phyloP scores from a whole-genome alignment of 2,888 invertebrate species.

The Trachelus stipa region DNA sequence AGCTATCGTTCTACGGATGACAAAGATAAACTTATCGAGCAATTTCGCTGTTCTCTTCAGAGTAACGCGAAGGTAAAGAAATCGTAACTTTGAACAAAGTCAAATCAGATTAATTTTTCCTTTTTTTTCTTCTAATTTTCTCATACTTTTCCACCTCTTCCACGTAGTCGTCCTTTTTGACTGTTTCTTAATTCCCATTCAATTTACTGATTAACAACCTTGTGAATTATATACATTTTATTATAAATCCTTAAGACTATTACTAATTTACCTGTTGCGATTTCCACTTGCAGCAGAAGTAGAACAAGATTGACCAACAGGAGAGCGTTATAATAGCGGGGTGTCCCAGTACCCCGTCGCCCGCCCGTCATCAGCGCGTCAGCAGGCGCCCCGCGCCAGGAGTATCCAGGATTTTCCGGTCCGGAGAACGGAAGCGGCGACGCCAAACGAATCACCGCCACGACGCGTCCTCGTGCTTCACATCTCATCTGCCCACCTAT shows the following conservation, averaged over 20 bases:
- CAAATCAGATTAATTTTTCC: neutral
- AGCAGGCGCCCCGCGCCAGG: constrained; percentile 59
- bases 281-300: constrained; percentile 48
- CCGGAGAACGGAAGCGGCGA: constrained; percentile 20
- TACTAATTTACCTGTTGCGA: constrained; percentile 47
- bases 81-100: neutral
- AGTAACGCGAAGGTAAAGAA: neutral
- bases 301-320: constrained; percentile 44
- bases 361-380: constrained; percentile 54
- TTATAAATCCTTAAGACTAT: neutral
- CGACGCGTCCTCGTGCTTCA: constrained; percentile 36
- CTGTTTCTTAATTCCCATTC: neutral
- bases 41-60: neutral
- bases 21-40: neutral
- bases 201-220: neutral
- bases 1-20: neutral
- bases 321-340: constrained; percentile 50
- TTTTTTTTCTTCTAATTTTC: neutral
- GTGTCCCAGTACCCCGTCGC: constrained; percentile 57
- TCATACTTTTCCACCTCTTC: neutral
- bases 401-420: constrained; percentile 43
- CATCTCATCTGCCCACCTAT: constrained; percentile 51
- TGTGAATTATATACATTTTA: neutral
- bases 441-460: constrained; percentile 19
- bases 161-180: neutral